Evolutionary conservation across 2,888 invertebrate species (phyloP), one percentile per base, ranked within the genome.

Genomic region (Sepiola atlantica): DNA sequence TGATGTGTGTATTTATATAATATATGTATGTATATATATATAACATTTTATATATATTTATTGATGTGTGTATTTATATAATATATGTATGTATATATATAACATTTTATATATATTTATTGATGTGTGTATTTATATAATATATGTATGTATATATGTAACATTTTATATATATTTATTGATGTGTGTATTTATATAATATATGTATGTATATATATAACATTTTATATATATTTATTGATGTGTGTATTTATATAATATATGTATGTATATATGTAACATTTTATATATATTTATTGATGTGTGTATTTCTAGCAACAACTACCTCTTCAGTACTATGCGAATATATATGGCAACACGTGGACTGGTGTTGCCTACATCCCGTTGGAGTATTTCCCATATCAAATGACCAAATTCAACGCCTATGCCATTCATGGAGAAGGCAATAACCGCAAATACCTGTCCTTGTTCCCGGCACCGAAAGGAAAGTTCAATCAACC

Each of bases 361-460:
- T 98, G 98, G 97, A 96, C 95, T 45, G 97, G 98, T 45, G 95
- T 95, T 54, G 97, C 97, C 2, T 96, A 96, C 61, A 97, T 98
- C 93, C 98, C 98, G 1, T 95, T 96, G 14, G 96, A 97, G 1
- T 98, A 98, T 95, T 97, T 98, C 93, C 98, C 98, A 28, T 97
- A 97, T 20, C 95, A 96, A 93, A 97, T 98, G 14, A 96, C 97
- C 77, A 97, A 97, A 95, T 97, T 98, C 96, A 98, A 98, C 95
- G 98, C 98, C 12, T 98, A 97, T 95, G 97, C 98, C 91, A 98
- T 98, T 90, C 98, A 98, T 95, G 98, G 98, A 1, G 96, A 96
- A 21, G 97, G 96, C 4, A 96, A 96, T 4, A 96, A 96, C 14
- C 96, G 98, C 21, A 96, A 96, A 55, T 98, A 98, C 95, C 97